Percentiles rank a stretch among this genome's conserved stretches.
Evolutionary conservation across 2,888 invertebrate species (phyloP).

Genomic region (Drosophila neonasuta): DNA sequence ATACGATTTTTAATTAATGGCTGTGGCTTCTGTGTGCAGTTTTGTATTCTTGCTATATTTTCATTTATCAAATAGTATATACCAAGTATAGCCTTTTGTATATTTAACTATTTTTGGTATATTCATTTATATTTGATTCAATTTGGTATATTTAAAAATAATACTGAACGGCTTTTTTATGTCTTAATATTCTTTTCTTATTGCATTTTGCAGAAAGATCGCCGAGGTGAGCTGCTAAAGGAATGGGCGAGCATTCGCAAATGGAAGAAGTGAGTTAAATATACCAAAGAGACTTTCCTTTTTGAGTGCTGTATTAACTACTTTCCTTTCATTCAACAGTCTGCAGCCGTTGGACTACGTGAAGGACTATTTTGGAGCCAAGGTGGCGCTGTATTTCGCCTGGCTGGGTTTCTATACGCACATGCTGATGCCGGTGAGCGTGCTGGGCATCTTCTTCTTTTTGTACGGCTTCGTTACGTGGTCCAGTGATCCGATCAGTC

Average conservation of each 20-base stretch:
- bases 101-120: too few relatives aligned
- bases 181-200: neutral
- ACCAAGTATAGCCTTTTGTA: too few relatives aligned
- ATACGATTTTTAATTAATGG: too few relatives aligned
- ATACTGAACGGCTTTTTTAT: too few relatives aligned
- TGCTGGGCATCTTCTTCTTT: conserved; percentile 87
- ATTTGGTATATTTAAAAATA: too few relatives aligned
- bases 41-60: too few relatives aligned
- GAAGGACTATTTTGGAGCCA: conserved; percentile 90
- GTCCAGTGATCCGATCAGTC: conserved; percentile 83
- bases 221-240: conserved; percentile 82
- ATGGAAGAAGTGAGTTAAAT: conserved; percentile 84
- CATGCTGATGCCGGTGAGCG: conserved; percentile 89
- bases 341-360: conserved; percentile 89
- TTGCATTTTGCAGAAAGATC: conserved; percentile 29
- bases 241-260: conserved; percentile 89
- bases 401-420: conserved; percentile 94
- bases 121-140: too few relatives aligned
- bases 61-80: too few relatives aligned
- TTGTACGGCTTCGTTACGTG: conserved; percentile 84
- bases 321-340: conserved; percentile 44
- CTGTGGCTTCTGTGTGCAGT: too few relatives aligned
- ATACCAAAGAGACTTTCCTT: too few relatives aligned
- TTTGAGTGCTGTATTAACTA: neutral
- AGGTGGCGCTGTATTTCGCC: conserved; percentile 91